Evolutionary conservation across 2,113 vertebrate species (phyloP).

Genomic region (Leptodactylus fuscus): DNA sequence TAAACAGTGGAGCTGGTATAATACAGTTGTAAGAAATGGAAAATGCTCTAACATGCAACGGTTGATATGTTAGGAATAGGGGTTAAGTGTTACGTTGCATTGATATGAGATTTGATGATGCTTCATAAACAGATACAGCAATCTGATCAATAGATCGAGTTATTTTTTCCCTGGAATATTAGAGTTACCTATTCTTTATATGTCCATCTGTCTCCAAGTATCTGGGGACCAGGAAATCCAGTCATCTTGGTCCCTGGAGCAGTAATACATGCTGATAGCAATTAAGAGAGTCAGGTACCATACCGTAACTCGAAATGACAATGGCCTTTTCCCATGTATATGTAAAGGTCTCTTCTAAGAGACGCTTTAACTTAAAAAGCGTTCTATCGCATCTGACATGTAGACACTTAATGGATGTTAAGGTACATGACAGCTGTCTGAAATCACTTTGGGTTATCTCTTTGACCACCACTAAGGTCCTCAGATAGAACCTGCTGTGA

Average conservation of each 20-base stretch:
- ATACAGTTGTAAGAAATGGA: background rate
- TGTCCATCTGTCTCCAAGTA: background rate
- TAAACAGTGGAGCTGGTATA: background rate
- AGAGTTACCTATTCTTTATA: background rate
- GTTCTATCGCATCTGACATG: slow-evolving; percentile 18
- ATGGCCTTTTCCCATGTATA: slow-evolving; percentile 39
- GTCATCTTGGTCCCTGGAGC: background rate
- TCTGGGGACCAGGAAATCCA: background rate
- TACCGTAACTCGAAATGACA: slow-evolving; percentile 26
- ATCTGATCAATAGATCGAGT: background rate
- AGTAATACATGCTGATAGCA: slow-evolving; percentile 14
- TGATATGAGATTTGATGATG: background rate
- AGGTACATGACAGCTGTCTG: slow-evolving; percentile 49
- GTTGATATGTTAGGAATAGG: no score
- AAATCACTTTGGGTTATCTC: slow-evolving; percentile 43
- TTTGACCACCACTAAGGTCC: slow-evolving; percentile 42
- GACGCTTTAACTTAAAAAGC: slow-evolving; percentile 9
- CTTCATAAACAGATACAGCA: background rate
- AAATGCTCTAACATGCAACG: background rate
- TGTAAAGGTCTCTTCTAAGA: slow-evolving; percentile 34
- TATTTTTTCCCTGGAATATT: background rate
- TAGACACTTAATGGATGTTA: slow-evolving; percentile 47
- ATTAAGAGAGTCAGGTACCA: slow-evolving; percentile 36
- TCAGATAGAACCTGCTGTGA: slow-evolving; percentile 46
- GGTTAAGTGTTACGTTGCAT: background rate